Evolutionary conservation across 2,797 vertebrate species (phyloP), one percentile per base, ranked within the genome.

Genomic region (Pangasius mekongensis): DNA sequence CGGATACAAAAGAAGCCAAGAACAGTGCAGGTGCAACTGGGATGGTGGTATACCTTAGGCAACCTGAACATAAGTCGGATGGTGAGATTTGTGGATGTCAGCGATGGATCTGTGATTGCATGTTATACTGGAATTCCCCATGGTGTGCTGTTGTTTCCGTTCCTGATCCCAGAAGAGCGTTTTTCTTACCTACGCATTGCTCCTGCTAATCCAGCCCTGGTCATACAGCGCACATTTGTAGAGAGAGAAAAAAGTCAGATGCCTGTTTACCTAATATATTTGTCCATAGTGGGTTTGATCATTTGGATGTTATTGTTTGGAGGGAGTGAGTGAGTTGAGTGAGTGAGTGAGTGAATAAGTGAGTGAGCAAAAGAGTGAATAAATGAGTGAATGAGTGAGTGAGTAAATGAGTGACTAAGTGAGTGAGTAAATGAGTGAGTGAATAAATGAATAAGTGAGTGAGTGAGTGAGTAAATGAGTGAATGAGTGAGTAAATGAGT

Each of bases 1-100:
- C 39, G 8, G 22, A 10, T 83, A 16, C 11, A 30, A 1, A 82
- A 24, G 2, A 82, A 83, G 78, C 83, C 64, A 10, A 10, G 64
- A 77, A 85, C 33, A 5, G 67, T 90, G 67, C 86, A 64, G 0
- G 86, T 90, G 30, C 60, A 22, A 16, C 54, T 90, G 10, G 89
- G 77, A 24, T 69, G 64, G 77, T 43, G 56, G 60, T 76, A 69
- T 54, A 13, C 11, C 11, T 11, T 54, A 30, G 54, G 62, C 20
- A 58, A 60, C 11, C 39, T 56, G 60, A 60, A 30, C 18, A 36
- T 24, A 27, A 36, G 27, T 54, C 83, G 89, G 64, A 80, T 62
- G 30, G 52, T 90, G 60, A 84, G 60, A 30, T 90, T 86, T 73
- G 36, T 71, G n/a, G 84, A 90, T 60, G 54, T 27, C 4, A 85